Percentiles rank a stretch among this genome's conserved stretches.
Evolutionary conservation across 2,888 invertebrate genomes (phyloP).

Genomic region (Charanyca ferruginea): DNA sequence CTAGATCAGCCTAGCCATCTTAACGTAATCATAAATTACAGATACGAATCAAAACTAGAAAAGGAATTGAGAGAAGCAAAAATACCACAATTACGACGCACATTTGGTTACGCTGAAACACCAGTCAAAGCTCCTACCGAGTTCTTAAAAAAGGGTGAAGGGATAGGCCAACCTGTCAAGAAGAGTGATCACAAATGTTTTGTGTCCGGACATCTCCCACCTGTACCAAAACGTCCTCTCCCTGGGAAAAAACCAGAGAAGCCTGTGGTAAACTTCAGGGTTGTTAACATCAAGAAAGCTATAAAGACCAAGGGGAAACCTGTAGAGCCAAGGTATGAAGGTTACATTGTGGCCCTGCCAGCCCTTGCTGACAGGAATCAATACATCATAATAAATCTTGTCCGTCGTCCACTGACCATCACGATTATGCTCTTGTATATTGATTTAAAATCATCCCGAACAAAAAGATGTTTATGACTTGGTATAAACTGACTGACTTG

Average conservation of each 20-base stretch:
- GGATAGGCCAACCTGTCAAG: constrained; percentile 84
- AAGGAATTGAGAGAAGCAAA: constrained; percentile 85
- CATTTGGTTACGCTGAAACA: constrained; percentile 93
- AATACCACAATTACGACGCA: constrained; percentile 88
- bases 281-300: constrained; percentile 92
- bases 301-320: constrained; percentile 89
- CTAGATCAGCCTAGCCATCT: neutral
- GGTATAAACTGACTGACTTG: no score
- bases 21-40: constrained; percentile 59
- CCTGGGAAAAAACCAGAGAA: constrained; percentile 77
- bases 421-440: no score
- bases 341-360: neutral
- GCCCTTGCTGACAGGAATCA: neutral
- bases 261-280: constrained; percentile 89
- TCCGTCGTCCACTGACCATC: neutral
- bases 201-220: constrained; percentile 83
- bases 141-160: constrained; percentile 92
- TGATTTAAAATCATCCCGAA: no score
- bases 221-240: constrained; percentile 84
- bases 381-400: no score
- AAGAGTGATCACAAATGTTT: constrained; percentile 81
- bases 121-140: constrained; percentile 91
- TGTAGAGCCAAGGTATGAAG: constrained; percentile 86
- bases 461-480: no score
- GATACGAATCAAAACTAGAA: constrained; percentile 89